phyloP scores from a whole-genome alignment of 2,888 invertebrate species.

The Proisotoma minuta region DNA sequence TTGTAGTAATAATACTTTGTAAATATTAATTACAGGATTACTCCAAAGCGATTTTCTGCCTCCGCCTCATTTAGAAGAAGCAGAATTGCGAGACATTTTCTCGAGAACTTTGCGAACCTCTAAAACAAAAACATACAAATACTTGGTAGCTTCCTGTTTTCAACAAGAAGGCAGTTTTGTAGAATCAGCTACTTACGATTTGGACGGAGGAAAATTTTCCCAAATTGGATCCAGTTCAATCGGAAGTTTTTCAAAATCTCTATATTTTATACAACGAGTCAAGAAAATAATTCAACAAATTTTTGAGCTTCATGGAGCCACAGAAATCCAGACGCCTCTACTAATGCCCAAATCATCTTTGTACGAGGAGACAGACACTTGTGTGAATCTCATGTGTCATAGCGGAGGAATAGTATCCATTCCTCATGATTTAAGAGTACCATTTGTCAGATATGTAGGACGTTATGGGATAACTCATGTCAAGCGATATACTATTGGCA shows the following conservation, averaged over 20 bases:
- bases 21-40: no score
- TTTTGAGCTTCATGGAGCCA: constrained; percentile 74
- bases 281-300: constrained; percentile 35
- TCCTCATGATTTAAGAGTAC: constrained; percentile 75
- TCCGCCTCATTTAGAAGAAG: constrained; percentile 78
- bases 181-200: constrained; percentile 75
- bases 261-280: constrained; percentile 36
- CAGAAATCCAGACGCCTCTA: constrained; percentile 71
- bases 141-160: constrained; percentile 62
- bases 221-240: neutral
- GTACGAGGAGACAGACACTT: constrained; percentile 58
- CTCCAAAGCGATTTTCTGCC: constrained; percentile 77
- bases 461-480: constrained; percentile 71
- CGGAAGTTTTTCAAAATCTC: constrained; percentile 16
- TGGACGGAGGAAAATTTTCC: constrained; percentile 46
- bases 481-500: constrained; percentile 78
- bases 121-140: constrained; percentile 71
- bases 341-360: constrained; percentile 68
- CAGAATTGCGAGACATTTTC: constrained; percentile 74
- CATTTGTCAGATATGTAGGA: constrained; percentile 76
- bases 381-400: constrained; percentile 78
- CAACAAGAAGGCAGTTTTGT: constrained; percentile 59
- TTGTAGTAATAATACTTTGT: no score
- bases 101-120: constrained; percentile 75
- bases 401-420: constrained; percentile 77